Base-by-base conservation (phyloP, 64 coral and sea anemone genomes). In the Montipora efflorescens region DNA sequence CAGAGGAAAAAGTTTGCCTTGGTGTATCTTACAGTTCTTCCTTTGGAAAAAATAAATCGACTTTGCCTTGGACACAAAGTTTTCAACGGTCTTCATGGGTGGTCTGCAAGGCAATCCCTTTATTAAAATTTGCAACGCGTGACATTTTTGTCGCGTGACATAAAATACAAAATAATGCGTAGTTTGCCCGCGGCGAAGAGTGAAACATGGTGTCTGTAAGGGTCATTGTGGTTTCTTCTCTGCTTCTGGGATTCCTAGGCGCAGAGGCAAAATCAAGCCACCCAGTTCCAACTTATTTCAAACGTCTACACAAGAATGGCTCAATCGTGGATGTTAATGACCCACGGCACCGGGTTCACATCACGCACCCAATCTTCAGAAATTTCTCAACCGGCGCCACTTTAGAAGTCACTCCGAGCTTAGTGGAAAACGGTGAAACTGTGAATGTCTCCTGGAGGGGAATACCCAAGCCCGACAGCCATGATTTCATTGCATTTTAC, bases 201-300 rank as follows among this genome's bases (percentile, higher is more conserved):
- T 5, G 2, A 47, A 76, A 46, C 21, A 84, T 84, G 81, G 59
- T 28, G 14, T 8, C 15, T 84, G 64, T 36, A 28, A 67, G 59
- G 59, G 13, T 6, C 45, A 4, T 8, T 84, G 36, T 67, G 59
- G 14, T 84, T 43, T 62, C 25, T 28, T 84, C 4, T 84, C 66
- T 19, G 22, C 81, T 84, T 84, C 25, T 84, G 8, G 59, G 59
- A 22, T 67, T 47, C 16, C 47, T 52, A 9, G 8, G 61, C 16
- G 13, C 28, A 84, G 81, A 84, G 9, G 81, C 81, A 16, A 84
- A 84, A 18, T 8, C 14, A 45, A 20, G 23, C 8, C 93, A 94
- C 74, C 57, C 89, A 44, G 89, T 95, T 11, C 89, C 82, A 45
- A 95, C 94, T 44, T 95, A 95, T 79, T 95, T 95, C 57, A 89